Evolutionary conservation across 2,113 vertebrate genomes (phyloP).

Genomic region (Rhabdornis inornatus): DNA sequence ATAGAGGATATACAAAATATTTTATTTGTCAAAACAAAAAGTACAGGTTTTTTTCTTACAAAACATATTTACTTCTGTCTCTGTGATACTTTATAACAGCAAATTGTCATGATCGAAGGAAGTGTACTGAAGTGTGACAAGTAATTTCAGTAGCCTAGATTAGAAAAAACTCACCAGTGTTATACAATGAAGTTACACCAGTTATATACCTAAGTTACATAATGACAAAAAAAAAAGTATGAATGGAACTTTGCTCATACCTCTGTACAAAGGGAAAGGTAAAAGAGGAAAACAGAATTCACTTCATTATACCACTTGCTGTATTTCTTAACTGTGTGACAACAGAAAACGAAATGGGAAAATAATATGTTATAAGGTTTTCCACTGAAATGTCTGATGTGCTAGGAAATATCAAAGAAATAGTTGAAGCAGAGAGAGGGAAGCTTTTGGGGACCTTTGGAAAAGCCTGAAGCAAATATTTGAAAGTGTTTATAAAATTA

Average conservation of each 20-base stretch:
- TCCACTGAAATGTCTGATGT: neutral
- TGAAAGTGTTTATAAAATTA: neutral
- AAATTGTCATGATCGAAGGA: neutral
- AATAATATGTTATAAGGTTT: neutral
- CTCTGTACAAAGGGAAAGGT: neutral
- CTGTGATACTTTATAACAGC: neutral
- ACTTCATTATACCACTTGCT: neutral
- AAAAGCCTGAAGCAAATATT: neutral
- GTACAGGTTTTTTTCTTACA: neutral
- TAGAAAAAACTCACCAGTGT: neutral
- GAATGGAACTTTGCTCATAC: neutral
- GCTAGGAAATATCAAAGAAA: neutral
- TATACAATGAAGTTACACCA: neutral
- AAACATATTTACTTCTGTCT: neutral
- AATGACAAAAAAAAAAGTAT: neutral
- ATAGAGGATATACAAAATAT: neutral
- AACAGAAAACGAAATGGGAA: conserved; percentile 7
- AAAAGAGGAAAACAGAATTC: neutral
- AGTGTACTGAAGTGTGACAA: neutral
- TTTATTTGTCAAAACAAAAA: neutral
- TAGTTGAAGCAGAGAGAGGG: neutral
- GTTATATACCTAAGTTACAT: neutral
- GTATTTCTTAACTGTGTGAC: neutral
- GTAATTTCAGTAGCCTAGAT: neutral
- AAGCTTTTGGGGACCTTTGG: neutral